A percentile compares a stretch with the other conserved stretches of the same genome.
These are phyloP conservation scores for Odontamblyopus rebecca DNA, from an alignment of 2,797 vertebrate species.

Conservation along the genomic window DNA sequence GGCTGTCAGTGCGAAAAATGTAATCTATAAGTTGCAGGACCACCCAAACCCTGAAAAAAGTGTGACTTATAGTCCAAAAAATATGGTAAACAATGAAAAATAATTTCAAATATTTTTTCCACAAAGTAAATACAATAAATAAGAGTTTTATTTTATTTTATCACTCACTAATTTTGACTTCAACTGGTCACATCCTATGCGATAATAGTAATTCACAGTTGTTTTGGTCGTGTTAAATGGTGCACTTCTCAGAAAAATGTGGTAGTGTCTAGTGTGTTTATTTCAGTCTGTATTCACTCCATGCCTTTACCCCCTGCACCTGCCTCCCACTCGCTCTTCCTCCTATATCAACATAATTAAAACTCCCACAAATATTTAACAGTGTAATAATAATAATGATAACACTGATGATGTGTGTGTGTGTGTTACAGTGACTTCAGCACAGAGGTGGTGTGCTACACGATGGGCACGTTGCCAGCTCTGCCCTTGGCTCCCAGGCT, in stretches of 20 bases:
- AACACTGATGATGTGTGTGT: background rate
- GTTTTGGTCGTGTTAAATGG: too few relatives aligned
- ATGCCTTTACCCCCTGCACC: background rate
- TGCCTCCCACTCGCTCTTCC: background rate
- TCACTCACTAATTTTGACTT: too few relatives aligned
- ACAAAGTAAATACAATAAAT: too few relatives aligned
- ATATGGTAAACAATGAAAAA: too few relatives aligned
- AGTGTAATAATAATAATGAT: constrained; percentile 16
- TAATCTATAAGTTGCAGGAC: too few relatives aligned
- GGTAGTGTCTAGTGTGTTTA: background rate
- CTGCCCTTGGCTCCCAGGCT: constrained; percentile 90
- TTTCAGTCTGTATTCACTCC: background rate
- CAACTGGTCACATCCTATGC: too few relatives aligned
- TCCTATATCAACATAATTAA: background rate
- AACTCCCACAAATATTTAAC: background rate
- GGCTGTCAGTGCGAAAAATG: too few relatives aligned
- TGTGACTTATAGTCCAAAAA: too few relatives aligned
- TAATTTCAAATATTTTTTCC: too few relatives aligned
- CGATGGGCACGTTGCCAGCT: constrained; percentile 91
- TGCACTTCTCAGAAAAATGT: background rate
- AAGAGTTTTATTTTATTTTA: too few relatives aligned
- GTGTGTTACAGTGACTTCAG: constrained; percentile 86
- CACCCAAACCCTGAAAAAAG: too few relatives aligned
- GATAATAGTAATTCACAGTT: too few relatives aligned
- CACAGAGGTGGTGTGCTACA: constrained; percentile 92